These are phyloP conservation scores for Phrynocephalus guinanensis DNA, from an alignment of 2,797 vertebrate genomes.

Conservation along the genomic window DNA sequence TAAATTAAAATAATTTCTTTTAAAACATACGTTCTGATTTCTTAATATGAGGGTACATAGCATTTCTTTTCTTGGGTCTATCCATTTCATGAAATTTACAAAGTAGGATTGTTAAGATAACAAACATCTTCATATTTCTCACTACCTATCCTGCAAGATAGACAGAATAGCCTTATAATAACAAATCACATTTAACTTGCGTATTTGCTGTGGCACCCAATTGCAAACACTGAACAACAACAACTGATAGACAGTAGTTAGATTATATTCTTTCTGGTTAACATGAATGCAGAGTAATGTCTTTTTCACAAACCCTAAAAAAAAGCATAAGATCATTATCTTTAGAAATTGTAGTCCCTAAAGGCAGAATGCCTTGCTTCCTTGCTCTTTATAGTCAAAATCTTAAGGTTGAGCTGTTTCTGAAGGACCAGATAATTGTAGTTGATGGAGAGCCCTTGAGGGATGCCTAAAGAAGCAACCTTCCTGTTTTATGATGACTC, in stretches of 20 bases:
- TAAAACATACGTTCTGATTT: background rate
- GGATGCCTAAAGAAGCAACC: background rate
- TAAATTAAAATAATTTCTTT: background rate
- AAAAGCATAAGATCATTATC: background rate
- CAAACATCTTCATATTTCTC: background rate
- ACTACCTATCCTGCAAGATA: background rate
- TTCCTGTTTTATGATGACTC: background rate
- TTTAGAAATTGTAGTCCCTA: background rate
- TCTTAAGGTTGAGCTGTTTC: background rate
- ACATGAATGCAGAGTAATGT: background rate
- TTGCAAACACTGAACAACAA: background rate
- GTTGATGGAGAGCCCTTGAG: constrained; percentile 22
- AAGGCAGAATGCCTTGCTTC: background rate
- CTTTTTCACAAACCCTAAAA: background rate
- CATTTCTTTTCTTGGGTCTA: background rate
- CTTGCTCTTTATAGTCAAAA: background rate
- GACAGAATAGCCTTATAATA: background rate
- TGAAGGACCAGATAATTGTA: background rate
- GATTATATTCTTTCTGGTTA: background rate
- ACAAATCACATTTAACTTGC: background rate
- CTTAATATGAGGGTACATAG: too few relatives aligned
- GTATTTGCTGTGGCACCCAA: background rate
- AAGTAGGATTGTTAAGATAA: background rate
- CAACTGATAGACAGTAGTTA: background rate
- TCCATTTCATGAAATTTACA: background rate